Evolutionary conservation across 1,140 invertebrate genomes (phyloP), one percentile per base, ranked within the genome.

Genomic region (Cyphomyrmex costatus): DNA sequence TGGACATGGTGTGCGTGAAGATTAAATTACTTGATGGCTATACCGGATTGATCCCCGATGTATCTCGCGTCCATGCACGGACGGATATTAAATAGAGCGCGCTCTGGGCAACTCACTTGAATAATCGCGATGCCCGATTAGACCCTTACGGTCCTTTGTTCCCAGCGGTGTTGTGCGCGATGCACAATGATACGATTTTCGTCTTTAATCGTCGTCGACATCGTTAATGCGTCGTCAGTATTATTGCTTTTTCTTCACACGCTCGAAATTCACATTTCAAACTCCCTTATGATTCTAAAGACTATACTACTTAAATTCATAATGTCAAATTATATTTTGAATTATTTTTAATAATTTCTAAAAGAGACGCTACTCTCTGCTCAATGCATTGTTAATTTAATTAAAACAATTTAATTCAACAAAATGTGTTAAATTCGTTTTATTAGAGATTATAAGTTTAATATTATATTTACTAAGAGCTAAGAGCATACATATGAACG

Each of bases 1-100:
- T 83, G 71, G 70, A 10, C 33, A 51, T 42, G 58, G 71, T 56
- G 46, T 65, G 71, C 61, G 63, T 53, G 73, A 49, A 36, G 88
- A 89, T 89, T 89, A 86, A 89, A 89, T 89, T 89, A 89, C 88
- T 78, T 68, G 84, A 86, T 77, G 77, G 61, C 61, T 19, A 58
- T 61, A n/a, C 76, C 51, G 53, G 58, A 89, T 89, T 89, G 84
- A 89, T 89, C 88, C 70, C 63, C 77, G 46, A 65, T 89, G 84
- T 86, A 71, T 88, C 83, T 76, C 49, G 87, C 30, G 42, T 76
- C 83, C 70, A 89, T 79, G 87, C 71, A 83, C 56, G 87, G 33
- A 77, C 58, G 42, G 71, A 74, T 78, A 89, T 89, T 89, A 89
- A 89, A 89, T 88, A 86, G 73, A 66, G 85, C 85, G 71, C 74